Evolutionary conservation across 2,888 invertebrate species (phyloP), one percentile per base, ranked within the genome.

Genomic region (Mactromeris polynyma): DNA sequence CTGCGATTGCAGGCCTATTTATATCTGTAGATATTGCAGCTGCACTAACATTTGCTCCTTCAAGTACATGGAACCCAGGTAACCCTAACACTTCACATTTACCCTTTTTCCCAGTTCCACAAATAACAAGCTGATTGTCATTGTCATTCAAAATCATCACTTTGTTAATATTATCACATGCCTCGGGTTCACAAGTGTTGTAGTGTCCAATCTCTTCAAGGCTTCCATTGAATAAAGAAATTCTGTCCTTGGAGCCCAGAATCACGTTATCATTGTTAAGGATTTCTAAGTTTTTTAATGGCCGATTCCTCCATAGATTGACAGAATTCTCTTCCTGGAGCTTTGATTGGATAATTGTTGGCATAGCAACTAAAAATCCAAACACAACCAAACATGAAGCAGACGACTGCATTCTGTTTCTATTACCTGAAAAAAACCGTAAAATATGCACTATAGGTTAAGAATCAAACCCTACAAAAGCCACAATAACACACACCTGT

Each of bases 141-240:
- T 64, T 31, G 26, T 46, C 21, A 73, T 38, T 36, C 38, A 83
- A 14, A 17, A 83, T 40, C 36, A 87, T 33, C 11, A 87, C 80
- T 26, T 83, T 80, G 40, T 87, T 87, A 9, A 51, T n/a, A 73
- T 87, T 87, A 17, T 81, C 38, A 83, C 87, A 87, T 11, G n/a
- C n/a, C n/a, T n/a, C n/a, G n/a, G n/a, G 31, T 38, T 14, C 19
- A 42, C 83, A 83, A 31, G 83, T 83, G 19, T 33, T 73, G 31
- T n/a, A 26, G 6, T 4, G 2, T 9, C 7, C 2, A 7, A 31
- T 33, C 19, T 26, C n/a, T 0, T 31, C 21, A 4, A 83, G 46
- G 42, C 73, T n/a, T 9, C 46, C 36, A 31, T 83, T 40, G 0
- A 83, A 42, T 42, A 33, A 69, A 31, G 11, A 19, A 26, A 83